Evolutionary conservation across 2,113 vertebrate genomes (phyloP).

Genomic region (Pristiophorus japonicus): DNA sequence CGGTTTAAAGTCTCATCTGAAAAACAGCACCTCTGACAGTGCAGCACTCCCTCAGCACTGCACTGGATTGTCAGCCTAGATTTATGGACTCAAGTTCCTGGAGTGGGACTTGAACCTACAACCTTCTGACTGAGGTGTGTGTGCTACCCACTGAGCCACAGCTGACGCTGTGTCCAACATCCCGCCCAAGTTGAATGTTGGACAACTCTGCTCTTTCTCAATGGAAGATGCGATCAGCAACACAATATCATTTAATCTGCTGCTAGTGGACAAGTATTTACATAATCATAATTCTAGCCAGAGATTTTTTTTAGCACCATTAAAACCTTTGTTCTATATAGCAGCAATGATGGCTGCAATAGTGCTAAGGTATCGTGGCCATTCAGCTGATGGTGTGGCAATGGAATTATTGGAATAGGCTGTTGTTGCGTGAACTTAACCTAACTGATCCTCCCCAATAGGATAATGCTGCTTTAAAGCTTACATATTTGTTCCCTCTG

Average conservation of each 20-base stretch:
- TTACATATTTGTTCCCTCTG: neutral
- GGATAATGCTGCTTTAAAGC: neutral
- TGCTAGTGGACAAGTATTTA: too few species aligned
- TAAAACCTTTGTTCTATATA: neutral
- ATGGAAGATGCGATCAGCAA: neutral
- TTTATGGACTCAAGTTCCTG: too few species aligned
- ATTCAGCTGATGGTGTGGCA: neutral
- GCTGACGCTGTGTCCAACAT: too few species aligned
- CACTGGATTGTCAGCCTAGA: too few species aligned
- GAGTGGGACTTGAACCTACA: too few species aligned
- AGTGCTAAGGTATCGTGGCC: neutral
- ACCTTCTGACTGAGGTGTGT: too few species aligned
- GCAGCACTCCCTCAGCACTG: too few species aligned
- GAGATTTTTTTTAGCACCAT: neutral
- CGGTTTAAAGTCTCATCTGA: too few species aligned
- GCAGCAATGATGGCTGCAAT: neutral
- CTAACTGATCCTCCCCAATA: neutral
- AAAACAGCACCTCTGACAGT: too few species aligned
- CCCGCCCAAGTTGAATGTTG: neutral
- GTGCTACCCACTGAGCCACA: too few species aligned
- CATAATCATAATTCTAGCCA: neutral
- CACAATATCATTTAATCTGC: neutral
- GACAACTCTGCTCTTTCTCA: neutral
- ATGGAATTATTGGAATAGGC: neutral
- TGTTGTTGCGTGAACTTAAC: neutral